Evolutionary conservation across 1,140 invertebrate species (phyloP), one percentile per base, ranked within the genome.

Genomic region (Heliconius congener): DNA sequence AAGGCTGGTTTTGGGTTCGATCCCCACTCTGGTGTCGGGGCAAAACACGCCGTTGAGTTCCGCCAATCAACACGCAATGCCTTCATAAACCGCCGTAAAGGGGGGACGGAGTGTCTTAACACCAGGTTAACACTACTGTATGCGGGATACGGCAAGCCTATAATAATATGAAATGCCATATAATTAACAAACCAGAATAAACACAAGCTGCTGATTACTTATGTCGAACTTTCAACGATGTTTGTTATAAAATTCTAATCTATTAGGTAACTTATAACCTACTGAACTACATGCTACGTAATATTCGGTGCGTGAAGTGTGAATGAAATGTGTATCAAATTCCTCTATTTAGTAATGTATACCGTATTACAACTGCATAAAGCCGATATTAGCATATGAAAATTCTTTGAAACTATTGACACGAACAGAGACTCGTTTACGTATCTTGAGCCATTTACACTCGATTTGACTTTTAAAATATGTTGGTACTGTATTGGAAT

Each of bases 271-370:
- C 86, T 85, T 85, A 82, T 87, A 86, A 87, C 89, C 89, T 81
- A 89, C 82, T 89, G 84, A 86, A 84, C 85, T 83, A 86, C 83
- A 85, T 85, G 87, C 85, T 83, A 85, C 82, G 85, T 86, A 87
- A 85, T 84, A 91, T 91, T 78, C 88, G 88, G 89, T 91, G 89
- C 91, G 90, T 91, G 88, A 90, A 91, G 81, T 81, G 86, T 89
- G 84, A 88, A 90, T 88, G 87, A 88, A 84, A 76, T 86, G 81
- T 85, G 80, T n/a, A 76, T 71, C 30, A 71, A 66, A 66, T 66
- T 66, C 60, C 23, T 66, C 13, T 8, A 16, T 30, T 30, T 27
- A 66, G 23, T n/a, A 16, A 27, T 30, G 3, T 66, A n/a, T 30
- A 3, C 60, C 60, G 60, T 66, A 66, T 16, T 66, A 16, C 13